These are phyloP conservation scores for Xestia c-nigrum DNA, from an alignment of 2,888 invertebrate genomes.

Conservation along the genomic window DNA sequence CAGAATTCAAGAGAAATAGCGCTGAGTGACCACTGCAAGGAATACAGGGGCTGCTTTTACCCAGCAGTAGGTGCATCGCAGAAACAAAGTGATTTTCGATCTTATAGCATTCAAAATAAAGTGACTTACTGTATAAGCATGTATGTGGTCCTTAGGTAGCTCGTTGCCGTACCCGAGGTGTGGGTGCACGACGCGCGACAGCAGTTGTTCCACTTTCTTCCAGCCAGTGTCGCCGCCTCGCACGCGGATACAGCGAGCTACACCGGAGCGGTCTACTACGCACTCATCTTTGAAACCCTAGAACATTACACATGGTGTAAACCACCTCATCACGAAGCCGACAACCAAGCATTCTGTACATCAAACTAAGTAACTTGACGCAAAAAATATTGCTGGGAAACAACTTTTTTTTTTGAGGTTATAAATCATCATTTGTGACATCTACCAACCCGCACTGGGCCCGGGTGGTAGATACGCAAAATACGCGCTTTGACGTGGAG, in stretches of 20 bases:
- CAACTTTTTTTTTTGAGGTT: too few relatives aligned
- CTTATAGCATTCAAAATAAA: neutral
- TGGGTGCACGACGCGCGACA: slow-evolving; percentile 82
- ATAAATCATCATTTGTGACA: too few relatives aligned
- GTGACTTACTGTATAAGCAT: slow-evolving; percentile 81
- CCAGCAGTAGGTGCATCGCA: neutral
- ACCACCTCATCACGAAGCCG: too few relatives aligned
- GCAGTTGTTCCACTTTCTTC: slow-evolving; percentile 78
- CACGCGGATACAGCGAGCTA: slow-evolving; percentile 78
- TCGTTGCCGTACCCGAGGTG: slow-evolving; percentile 80
- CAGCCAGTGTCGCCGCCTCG: slow-evolving; percentile 83
- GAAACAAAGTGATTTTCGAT: neutral
- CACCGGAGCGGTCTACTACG: slow-evolving; percentile 76
- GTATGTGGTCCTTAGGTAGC: slow-evolving; percentile 69
- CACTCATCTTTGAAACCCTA: slow-evolving; percentile 96
- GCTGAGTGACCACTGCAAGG: neutral
- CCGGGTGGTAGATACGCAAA: too few relatives aligned
- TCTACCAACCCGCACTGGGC: too few relatives aligned
- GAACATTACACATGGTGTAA: neutral
- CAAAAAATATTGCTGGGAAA: too few relatives aligned
- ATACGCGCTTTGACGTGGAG: too few relatives aligned
- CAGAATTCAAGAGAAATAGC: too few relatives aligned
- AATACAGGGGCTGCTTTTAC: neutral
- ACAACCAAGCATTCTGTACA: too few relatives aligned
- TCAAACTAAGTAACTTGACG: too few relatives aligned